Evolutionary conservation across 1,140 invertebrate genomes (phyloP), one percentile per base, ranked within the genome.

Genomic region (Drosophila pseudoananassae): DNA sequence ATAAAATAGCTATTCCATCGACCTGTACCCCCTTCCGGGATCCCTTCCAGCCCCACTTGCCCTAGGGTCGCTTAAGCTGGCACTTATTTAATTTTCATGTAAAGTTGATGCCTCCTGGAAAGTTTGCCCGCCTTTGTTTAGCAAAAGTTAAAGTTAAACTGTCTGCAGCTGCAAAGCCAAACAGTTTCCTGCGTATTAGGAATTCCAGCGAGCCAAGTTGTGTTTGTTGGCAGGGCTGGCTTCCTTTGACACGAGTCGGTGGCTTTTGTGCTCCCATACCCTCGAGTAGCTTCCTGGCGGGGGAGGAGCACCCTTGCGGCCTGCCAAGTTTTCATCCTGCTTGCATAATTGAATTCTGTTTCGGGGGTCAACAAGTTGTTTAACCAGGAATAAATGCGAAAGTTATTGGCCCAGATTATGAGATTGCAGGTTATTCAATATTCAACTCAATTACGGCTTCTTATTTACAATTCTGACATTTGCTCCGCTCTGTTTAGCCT

Each of bases 31-130:
- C 12, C 8, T 15, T 27, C 6, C 5, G 7, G 5, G 10, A 5
- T 43, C 52, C 49, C 66, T 33, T 9, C 14, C 33, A 59, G 55
- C 10, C 20, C 20, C 10, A 29, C 45, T 15, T 27, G 43, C 72
- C 66, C 69, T 61, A 58, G 59, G 88, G 70, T 87, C 76, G 75
- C 78, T 88, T 87, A 88, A 87, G 75, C 78, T 76, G 56, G 71
- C 77, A 79, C 83, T 88, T 87, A 87, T 88, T 88, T 88, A 88
- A 88, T 87, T 87, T 83, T 83, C 82, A 87, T 88, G 71, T 79
- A 83, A 88, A 88, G 70, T 88, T 82, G 33, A 45, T 57, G 59
- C 58, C 65, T 40, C 17, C 29, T 20, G 43, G n/a, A 54, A 54
- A 74, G 58, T 73, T 73, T 40, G 9, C 10, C 38, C 17, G 63